Evolutionary conservation across 2,888 invertebrate genomes (phyloP).

Genomic region (Apoderus coryli): DNA sequence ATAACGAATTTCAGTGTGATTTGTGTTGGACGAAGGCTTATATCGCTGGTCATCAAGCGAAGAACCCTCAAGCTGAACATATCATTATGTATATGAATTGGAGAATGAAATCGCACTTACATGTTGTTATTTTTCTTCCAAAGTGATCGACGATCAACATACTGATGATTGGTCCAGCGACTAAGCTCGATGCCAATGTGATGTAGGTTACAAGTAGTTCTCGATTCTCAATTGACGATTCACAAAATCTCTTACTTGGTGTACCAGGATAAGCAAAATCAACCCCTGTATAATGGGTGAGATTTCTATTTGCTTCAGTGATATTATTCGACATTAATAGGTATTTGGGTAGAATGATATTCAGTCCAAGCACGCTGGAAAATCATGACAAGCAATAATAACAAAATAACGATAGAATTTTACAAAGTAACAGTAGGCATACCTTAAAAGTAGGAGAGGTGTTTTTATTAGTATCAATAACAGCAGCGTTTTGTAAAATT

Average conservation of each 20-base stretch:
- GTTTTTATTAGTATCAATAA: conserved; percentile 18
- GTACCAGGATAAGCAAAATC: background rate
- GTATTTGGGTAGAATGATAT: conserved; percentile 16
- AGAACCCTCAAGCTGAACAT: too few species aligned
- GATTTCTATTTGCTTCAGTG: background rate
- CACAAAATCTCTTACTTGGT: background rate
- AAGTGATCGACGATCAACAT: background rate
- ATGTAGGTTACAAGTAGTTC: too few species aligned
- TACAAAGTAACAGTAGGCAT: conserved; percentile 9
- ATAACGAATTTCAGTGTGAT: too few species aligned
- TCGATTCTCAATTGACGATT: background rate
- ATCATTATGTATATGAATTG: too few species aligned
- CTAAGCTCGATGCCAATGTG: background rate
- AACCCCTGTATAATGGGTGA: background rate
- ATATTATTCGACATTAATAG: conserved; percentile 1
- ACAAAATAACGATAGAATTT: conserved; percentile 5
- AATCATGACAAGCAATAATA: conserved; percentile 4
- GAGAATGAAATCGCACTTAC: too few species aligned
- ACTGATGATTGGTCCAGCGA: background rate
- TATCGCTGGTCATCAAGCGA: too few species aligned
- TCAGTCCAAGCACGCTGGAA: conserved; percentile 15
- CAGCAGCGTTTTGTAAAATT: conserved; percentile 16
- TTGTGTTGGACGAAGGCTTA: too few species aligned
- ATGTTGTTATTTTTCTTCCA: background rate
- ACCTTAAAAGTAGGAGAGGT: conserved; percentile 19